Conservation (phyloP, 2,797 vertebrate genomes). For the Philypnodon macrostomus region DNA sequence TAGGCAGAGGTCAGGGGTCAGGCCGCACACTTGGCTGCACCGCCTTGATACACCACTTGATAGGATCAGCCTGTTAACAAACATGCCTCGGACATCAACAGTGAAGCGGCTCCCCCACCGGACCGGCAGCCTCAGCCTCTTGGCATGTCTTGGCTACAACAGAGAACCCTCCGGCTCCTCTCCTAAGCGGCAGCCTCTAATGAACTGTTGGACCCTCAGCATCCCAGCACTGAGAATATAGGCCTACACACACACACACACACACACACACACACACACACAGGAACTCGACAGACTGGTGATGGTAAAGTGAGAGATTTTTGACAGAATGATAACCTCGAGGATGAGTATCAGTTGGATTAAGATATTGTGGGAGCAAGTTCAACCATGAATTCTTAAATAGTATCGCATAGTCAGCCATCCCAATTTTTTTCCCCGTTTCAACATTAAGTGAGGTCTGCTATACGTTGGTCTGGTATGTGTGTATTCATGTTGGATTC, state of each 20-base stretch:
- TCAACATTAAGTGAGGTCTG: no score
- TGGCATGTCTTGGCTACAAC: slow-evolving; percentile 71
- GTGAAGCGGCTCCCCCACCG: slow-evolving; percentile 59
- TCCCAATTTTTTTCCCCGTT: no score
- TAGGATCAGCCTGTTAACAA: slow-evolving; percentile 80
- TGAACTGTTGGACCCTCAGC: slow-evolving; percentile 72
- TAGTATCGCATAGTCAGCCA: no score
- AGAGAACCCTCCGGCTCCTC: slow-evolving; percentile 68
- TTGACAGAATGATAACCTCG: neutral
- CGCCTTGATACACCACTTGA: slow-evolving; percentile 74
- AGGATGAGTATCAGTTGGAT: neutral
- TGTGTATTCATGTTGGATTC: no score
- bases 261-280: slow-evolving; percentile 50
- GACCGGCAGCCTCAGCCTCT: slow-evolving; percentile 67
- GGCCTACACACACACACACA: slow-evolving; percentile 42
- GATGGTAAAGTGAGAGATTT: neutral
- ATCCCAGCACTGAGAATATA: slow-evolving; percentile 60
- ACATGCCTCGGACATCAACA: slow-evolving; percentile 77
- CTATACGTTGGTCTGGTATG: no score
- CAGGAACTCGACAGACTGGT: slow-evolving; percentile 42
- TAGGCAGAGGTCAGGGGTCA: slow-evolving; percentile 65
- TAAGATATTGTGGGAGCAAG: no score
- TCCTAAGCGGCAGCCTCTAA: slow-evolving; percentile 73
- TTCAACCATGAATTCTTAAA: no score
- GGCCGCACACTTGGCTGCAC: slow-evolving; percentile 66